phyloP scores from a whole-genome alignment of 1,140 invertebrate genomes.

The Pseudobourletiella spinata region DNA sequence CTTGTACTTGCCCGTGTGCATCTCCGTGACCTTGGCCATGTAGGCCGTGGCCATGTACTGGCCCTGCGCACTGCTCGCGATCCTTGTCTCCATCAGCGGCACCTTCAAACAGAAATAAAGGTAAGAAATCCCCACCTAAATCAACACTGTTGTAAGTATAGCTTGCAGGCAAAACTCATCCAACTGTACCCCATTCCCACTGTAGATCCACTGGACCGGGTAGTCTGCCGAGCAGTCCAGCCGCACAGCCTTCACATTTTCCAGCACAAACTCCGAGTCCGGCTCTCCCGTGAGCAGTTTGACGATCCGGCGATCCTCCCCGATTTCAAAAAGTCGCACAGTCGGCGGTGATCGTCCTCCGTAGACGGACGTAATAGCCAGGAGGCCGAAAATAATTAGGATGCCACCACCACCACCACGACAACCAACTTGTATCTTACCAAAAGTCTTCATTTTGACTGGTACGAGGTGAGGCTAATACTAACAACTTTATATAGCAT shows the following conservation, averaged over 20 bases:
- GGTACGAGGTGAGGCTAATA: too few species aligned
- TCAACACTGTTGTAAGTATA: too few species aligned
- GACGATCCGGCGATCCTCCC: not conserved
- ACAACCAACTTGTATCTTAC: too few species aligned
- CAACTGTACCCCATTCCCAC: slow-evolving; percentile 1
- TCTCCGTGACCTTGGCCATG: not conserved
- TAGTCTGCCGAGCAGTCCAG: slow-evolving; percentile 1
- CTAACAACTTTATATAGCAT: too few species aligned
- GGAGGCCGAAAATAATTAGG: not conserved
- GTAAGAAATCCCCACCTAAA: not conserved
- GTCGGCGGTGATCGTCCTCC: not conserved
- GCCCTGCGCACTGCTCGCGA: not conserved
- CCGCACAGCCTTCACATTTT: slow-evolving; percentile 1
- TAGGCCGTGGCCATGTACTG: not conserved
- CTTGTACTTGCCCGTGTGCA: slow-evolving; percentile 5
- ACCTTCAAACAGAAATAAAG: not conserved
- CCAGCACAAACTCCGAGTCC: slow-evolving; percentile 33
- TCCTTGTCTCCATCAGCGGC: not conserved
- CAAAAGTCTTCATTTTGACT: too few species aligned
- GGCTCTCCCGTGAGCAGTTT: slow-evolving; percentile 25
- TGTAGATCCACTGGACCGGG: slow-evolving; percentile 2
- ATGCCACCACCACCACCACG: too few species aligned
- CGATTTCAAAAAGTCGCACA: not conserved
- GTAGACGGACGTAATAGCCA: not conserved
- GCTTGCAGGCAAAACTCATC: too few species aligned